Evolutionary conservation across 2,113 vertebrate genomes (phyloP), one percentile per base, ranked within the genome.

Genomic region (Cricetomys ansorgei): DNA sequence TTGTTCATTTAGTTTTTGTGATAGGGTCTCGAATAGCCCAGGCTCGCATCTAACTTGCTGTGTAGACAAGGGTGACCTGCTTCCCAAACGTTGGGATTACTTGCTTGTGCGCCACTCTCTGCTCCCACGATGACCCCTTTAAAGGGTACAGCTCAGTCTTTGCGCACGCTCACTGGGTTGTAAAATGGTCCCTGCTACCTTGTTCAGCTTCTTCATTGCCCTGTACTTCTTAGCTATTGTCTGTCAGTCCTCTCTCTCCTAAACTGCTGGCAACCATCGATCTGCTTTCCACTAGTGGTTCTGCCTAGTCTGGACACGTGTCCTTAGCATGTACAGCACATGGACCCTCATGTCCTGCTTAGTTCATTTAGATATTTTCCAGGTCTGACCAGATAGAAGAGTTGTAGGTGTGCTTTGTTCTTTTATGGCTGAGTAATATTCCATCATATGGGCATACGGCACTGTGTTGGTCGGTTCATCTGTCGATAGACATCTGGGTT

Each of bases 401-500:
- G 9, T n/a, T 11, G 19, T 76, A 0, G 50, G 34, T 31, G 25
- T 16, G 15, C 67, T 48, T 72, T 43, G 1, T 73, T 89, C n/a
- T 92, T 89, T 70, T 65, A 77, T 62, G 87, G 83, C 84, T 48
- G 59, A 73, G 53, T 94, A 93, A 43, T 95, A 76, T 53, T 92
- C 62, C 25, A 0, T 69, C 57, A 13, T 31, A 11, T 19, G 13
- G 27, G 11, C 31, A 0, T 37, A 9, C 1, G 5, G 11, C 31
- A 11, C 94, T 59, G 62, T 65, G 48, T 75, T 81, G 65, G 59
- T 91, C 50, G 12, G 0, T 67, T 96, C 34, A 34, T 67, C 80
- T 45, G 89, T 7, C n/a, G 62, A 13, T 72, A 75, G 89, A 76
- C 43, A 3, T 59, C 45, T 70, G 88, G 37, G 50, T 57, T 27